phyloP scores from a whole-genome alignment of 2,888 invertebrate genomes.

The Euzetes globulus region DNA sequence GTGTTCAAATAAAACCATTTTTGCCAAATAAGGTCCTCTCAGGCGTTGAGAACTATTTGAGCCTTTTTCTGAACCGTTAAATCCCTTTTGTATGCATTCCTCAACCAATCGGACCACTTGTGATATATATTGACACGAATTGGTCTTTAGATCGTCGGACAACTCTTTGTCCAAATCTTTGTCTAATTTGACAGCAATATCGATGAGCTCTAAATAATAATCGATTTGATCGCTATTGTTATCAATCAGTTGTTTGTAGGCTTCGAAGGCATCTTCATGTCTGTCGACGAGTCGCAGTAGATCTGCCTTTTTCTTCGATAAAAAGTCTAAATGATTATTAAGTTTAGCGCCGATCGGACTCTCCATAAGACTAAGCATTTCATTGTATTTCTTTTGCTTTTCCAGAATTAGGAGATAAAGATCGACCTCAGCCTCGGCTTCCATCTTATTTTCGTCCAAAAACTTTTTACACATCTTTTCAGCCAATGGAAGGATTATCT shows the following conservation, averaged over 20 bases:
- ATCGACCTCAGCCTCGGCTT: slow-evolving; percentile 86
- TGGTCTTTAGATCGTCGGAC: background rate
- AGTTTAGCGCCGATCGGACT: slow-evolving; percentile 54
- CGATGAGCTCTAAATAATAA: slow-evolving; percentile 34
- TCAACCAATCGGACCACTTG: background rate
- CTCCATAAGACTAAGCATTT: slow-evolving; percentile 70
- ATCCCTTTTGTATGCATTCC: background rate
- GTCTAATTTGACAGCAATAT: slow-evolving; percentile 31
- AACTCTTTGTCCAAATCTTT: background rate
- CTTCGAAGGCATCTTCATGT: slow-evolving; percentile 65
- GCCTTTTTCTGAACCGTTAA: background rate
- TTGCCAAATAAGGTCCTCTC: slow-evolving; percentile 75
- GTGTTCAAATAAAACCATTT: slow-evolving; percentile 55
- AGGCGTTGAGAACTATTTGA: slow-evolving; percentile 45
- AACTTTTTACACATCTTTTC: slow-evolving; percentile 89
- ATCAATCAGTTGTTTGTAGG: slow-evolving; percentile 63
- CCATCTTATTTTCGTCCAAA: slow-evolving; percentile 70
- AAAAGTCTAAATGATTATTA: slow-evolving; percentile 51
- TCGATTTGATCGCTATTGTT: slow-evolving; percentile 37
- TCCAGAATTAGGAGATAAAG: slow-evolving; percentile 81
- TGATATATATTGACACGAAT: background rate
- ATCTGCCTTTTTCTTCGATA: slow-evolving; percentile 62
- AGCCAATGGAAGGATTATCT: slow-evolving; percentile 73
- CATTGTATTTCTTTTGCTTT: slow-evolving; percentile 63
- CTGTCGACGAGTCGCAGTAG: slow-evolving; percentile 63